A percentile compares a stretch with the other conserved stretches of the same genome.
Evolutionary conservation across 2,113 vertebrate species (phyloP).

Genomic region (Pluvianellus socialis): DNA sequence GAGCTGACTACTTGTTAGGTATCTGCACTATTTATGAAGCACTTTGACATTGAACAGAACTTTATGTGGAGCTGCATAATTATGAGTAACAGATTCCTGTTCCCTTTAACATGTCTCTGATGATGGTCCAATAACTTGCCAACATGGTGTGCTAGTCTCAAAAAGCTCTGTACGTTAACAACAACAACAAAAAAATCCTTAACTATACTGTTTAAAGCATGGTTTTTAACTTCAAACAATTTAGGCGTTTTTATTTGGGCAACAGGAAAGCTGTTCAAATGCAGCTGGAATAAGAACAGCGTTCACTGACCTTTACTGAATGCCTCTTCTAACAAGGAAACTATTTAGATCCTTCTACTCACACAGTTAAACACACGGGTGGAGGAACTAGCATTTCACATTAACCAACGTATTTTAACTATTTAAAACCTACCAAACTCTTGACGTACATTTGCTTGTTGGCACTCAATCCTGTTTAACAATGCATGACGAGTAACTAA

Average conservation of each 20-base stretch:
- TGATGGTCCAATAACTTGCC: background rate
- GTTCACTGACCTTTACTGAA: constrained; percentile 47
- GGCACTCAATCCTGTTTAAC: background rate
- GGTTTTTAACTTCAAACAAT: background rate
- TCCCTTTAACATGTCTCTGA: background rate
- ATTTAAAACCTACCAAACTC: background rate
- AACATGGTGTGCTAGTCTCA: background rate
- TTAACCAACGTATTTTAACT: background rate
- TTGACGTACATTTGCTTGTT: background rate
- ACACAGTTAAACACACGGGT: background rate
- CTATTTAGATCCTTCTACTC: constrained; percentile 40
- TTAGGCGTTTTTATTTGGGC: background rate
- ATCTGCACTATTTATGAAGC: background rate
- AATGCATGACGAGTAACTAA: background rate
- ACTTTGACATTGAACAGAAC: background rate
- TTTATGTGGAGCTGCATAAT: background rate
- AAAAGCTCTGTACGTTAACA: background rate
- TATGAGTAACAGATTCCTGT: background rate
- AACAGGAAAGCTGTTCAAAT: constrained; percentile 46
- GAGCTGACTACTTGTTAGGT: background rate
- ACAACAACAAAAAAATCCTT: background rate
- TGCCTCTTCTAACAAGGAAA: constrained; percentile 42
- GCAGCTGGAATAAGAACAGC: constrained; percentile 45
- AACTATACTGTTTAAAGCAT: background rate
- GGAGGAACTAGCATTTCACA: background rate